Evolutionary conservation across 1,140 invertebrate genomes (phyloP).

Genomic region (Asobara japonica): DNA sequence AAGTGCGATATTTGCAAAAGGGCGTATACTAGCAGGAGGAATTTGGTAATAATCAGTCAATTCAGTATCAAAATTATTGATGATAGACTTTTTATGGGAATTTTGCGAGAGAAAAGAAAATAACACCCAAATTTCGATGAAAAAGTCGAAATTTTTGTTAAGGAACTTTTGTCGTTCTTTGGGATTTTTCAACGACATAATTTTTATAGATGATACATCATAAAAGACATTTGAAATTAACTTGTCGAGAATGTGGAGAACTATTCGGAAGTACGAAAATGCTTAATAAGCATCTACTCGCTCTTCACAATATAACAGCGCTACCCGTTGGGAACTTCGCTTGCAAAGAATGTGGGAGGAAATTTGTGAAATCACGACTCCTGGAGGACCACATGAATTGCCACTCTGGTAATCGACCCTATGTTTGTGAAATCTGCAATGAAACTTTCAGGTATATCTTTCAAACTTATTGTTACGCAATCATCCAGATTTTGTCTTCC

Average conservation of each 20-base stretch:
- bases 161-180: neutral
- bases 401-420: slow-evolving; percentile 65
- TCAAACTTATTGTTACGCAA: neutral
- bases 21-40: neutral
- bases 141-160: too few species aligned
- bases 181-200: too few species aligned
- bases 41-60: neutral
- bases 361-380: slow-evolving; percentile 18
- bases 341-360: slow-evolving; percentile 27
- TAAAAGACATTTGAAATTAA: slow-evolving; percentile 14
- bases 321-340: neutral
- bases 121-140: too few species aligned
- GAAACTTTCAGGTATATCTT: slow-evolving; percentile 60
- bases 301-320: neutral
- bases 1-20: neutral
- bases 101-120: too few species aligned
- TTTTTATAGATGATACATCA: slow-evolving; percentile 16
- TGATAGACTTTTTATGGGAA: too few species aligned
- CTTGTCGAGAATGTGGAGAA: slow-evolving; percentile 24
- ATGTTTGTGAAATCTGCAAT: slow-evolving; percentile 67
- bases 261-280: slow-evolving; percentile 14
- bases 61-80: too few species aligned
- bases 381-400: slow-evolving; percentile 56
- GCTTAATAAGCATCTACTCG: slow-evolving; percentile 14
- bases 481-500: neutral